A percentile compares a stretch with the other conserved stretches of the same genome.
phyloP scores from a whole-genome alignment of 2,888 invertebrate species.

The Amphipoea oculea region DNA sequence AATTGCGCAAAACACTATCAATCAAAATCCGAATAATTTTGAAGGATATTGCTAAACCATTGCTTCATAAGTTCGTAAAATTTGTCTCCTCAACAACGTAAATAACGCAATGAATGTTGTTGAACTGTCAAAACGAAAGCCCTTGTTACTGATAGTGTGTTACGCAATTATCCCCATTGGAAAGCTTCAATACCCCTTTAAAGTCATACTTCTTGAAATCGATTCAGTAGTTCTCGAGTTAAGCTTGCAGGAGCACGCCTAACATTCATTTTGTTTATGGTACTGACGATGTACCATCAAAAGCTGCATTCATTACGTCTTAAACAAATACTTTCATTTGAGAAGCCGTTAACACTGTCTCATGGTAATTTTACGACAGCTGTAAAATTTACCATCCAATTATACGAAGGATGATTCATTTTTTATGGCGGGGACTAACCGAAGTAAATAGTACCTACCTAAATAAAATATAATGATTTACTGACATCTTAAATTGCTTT shows the following conservation, averaged over 20 bases:
- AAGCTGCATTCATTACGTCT: conserved; percentile 32
- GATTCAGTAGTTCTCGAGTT: neutral
- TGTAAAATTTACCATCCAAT: conserved; percentile 84
- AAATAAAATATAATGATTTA: conserved; percentile 32
- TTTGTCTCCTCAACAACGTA: neutral
- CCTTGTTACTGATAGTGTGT: neutral
- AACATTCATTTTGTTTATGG: neutral
- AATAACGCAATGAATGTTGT: neutral
- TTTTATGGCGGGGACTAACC: conserved; percentile 77
- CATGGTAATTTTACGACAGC: conserved; percentile 82
- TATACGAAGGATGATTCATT: conserved; percentile 80
- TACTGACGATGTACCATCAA: conserved; percentile 15
- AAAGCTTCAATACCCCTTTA: neutral
- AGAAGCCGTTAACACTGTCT: conserved; percentile 78
- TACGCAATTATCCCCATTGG: neutral
- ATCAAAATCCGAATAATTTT: no score
- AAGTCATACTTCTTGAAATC: neutral
- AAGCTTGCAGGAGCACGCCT: neutral
- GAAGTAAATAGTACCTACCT: conserved; percentile 11
- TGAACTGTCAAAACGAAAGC: neutral
- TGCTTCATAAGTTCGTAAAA: neutral
- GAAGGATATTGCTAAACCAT: neutral
- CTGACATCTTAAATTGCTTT: conserved; percentile 4
- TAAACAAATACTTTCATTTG: conserved; percentile 74
- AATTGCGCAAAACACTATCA: neutral